Base-by-base conservation (phyloP, 2,113 vertebrate species). In the Dasyurus viverrinus region DNA sequence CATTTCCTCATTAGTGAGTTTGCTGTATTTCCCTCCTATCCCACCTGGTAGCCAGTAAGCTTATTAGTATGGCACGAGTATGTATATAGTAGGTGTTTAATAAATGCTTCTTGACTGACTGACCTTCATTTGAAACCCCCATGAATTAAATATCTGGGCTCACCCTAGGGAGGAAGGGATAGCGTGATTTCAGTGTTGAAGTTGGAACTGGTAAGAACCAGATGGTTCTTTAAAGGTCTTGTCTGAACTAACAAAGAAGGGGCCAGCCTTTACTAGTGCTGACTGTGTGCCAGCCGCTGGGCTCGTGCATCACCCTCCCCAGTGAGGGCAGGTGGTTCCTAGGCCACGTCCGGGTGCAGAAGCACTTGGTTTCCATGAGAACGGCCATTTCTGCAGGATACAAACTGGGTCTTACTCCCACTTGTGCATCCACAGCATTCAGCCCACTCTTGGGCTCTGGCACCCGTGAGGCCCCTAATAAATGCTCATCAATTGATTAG, bases 51-150 rank as follows among this genome's bases (percentile, higher is more conserved):
- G 30, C 6, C 60, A 68, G 30, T n/a, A n/a, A 5, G 19, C 36
- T 42, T 84, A 36, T 3, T 9, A 8, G 9, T 12, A 4, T 22
- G n/a, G 68, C 36, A 22, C 68, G 0, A 36, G 1, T 0, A 0
- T n/a, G n/a, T 36, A 42, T 22, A 42, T 22, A 6, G 16, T 23
- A 42, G 30, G 60, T n/a, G 30, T n/a, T n/a, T 68, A 68, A 68
- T 68, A 68, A 68, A 84, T 22, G n/a, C n/a, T 42, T 84, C 68
- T 84, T 19, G n/a, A 42, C 16, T 68, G 12, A 68, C 3, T 68
- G 30, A 2, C 16, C 68, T 42, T 84, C 36, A 42, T 76, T 68
- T 76, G 14, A n/a, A 76, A 19, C 36, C 14, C 14, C 60, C 30
- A 76, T 16, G 60, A 76, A 7, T 4, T 76, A 76, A n/a, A n/a